Evolutionary conservation across 92 coral and sea anemone species (phyloP).

Genomic region (Zoanthus solanderi): DNA sequence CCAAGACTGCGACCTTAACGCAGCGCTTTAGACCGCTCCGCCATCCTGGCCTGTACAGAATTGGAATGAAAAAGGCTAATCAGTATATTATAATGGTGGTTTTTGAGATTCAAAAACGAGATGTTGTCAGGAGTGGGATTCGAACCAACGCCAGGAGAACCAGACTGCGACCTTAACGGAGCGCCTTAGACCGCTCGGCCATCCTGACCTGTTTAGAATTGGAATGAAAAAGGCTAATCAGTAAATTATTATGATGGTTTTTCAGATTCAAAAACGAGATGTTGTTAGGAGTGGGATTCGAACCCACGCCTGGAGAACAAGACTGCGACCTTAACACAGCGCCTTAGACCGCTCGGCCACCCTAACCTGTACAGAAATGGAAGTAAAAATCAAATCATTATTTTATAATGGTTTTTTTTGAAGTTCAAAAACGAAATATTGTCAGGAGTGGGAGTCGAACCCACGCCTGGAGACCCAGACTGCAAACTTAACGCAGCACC

Average conservation of each 20-base stretch:
- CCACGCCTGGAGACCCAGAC: slow-evolving; percentile 99
- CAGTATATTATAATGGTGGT: no score
- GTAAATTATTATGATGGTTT: no score
- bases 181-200: slow-evolving; percentile 99
- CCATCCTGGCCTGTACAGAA: no score
- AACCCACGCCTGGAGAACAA: slow-evolving; percentile 99
- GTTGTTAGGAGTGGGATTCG: slow-evolving; percentile 86
- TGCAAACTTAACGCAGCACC: slow-evolving; percentile 99
- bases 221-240: no score
- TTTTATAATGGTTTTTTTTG: no score
- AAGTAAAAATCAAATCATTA: no score
- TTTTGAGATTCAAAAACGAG: no score
- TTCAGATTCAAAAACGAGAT: no score
- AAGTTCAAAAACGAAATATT: not conserved
- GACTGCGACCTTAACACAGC: slow-evolving; percentile 99
- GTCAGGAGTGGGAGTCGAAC: slow-evolving; percentile 99
- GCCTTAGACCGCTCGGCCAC: slow-evolving; percentile 99
- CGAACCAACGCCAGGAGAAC: slow-evolving; percentile 99
- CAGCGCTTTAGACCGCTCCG: no score
- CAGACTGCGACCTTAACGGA: slow-evolving; percentile 99
- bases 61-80: no score
- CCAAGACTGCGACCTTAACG: no score
- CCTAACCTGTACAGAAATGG: no score
- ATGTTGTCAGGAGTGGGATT: slow-evolving; percentile 98
- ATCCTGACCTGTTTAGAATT: slow-evolving; percentile 78